Evolutionary conservation across 2,113 vertebrate genomes (phyloP).

Genomic region (Plestiodon gilberti): DNA sequence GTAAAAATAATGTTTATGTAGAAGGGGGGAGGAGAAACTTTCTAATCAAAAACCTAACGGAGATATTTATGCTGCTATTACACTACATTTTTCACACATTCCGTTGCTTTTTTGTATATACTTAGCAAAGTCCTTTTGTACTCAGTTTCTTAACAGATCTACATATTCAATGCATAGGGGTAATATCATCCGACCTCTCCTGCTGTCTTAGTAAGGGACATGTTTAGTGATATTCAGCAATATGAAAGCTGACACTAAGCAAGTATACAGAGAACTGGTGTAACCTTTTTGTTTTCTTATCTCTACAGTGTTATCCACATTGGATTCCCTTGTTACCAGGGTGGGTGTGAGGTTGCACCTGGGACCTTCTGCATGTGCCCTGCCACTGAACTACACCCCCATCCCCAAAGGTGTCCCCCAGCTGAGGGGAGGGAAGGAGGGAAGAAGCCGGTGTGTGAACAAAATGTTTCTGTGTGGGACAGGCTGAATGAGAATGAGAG

Average conservation of each 20-base stretch:
- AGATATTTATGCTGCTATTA: slow-evolving; percentile 42
- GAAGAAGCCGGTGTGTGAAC: too few relatives aligned
- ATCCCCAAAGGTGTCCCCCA: too few relatives aligned
- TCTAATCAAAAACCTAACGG: slow-evolving; percentile 52
- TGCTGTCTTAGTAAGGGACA: background rate
- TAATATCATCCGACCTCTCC: background rate
- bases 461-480: too few relatives aligned
- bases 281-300: slow-evolving; percentile 3
- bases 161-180: background rate
- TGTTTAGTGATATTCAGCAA: background rate
- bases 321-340: background rate
- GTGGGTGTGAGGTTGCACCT: too few relatives aligned
- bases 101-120: slow-evolving; percentile 27
- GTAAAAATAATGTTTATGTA: slow-evolving; percentile 55
- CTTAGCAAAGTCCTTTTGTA: slow-evolving; percentile 44
- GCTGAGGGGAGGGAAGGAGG: too few relatives aligned
- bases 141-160: slow-evolving; percentile 18
- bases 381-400: too few relatives aligned
- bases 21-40: slow-evolving; percentile 35
- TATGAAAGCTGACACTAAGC: background rate
- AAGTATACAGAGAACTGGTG: background rate
- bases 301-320: background rate
- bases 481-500: too few relatives aligned
- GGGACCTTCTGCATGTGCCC: too few relatives aligned
- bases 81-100: slow-evolving; percentile 42